Evolutionary conservation across 2,113 vertebrate genomes (phyloP).

Genomic region (Pollimyrus isidori): DNA sequence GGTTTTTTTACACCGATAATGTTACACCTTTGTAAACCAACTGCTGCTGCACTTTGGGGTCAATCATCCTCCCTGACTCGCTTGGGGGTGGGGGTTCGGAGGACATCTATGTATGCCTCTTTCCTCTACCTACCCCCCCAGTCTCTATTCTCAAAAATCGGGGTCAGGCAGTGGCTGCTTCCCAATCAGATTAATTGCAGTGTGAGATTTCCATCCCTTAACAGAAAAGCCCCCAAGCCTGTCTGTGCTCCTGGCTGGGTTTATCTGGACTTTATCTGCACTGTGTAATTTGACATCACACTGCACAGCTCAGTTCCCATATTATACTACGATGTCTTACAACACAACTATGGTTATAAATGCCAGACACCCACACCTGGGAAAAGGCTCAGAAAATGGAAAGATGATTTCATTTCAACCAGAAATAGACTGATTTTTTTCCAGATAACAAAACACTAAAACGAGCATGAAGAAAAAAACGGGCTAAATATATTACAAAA

Average conservation of each 20-base stretch:
- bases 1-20: neutral
- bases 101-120: neutral
- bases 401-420: neutral
- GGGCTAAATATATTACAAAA: neutral
- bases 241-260: neutral
- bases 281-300: neutral
- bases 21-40: neutral
- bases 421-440: neutral
- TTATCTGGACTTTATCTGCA: neutral
- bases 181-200: conserved; percentile 65
- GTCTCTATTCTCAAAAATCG: conserved; percentile 51
- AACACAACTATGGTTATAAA: neutral
- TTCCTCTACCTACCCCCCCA: conserved; percentile 27
- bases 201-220: conserved; percentile 63
- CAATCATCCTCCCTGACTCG: neutral
- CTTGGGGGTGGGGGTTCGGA: neutral
- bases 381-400: neutral
- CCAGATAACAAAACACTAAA: neutral
- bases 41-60: neutral
- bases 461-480: neutral
- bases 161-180: conserved; percentile 54
- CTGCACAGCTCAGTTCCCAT: neutral
- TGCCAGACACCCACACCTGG: neutral
- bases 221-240: conserved; percentile 33
- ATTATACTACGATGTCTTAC: neutral